Conservation (phyloP, 2,113 vertebrate species). For the Paramisgurnus dabryanus region DNA sequence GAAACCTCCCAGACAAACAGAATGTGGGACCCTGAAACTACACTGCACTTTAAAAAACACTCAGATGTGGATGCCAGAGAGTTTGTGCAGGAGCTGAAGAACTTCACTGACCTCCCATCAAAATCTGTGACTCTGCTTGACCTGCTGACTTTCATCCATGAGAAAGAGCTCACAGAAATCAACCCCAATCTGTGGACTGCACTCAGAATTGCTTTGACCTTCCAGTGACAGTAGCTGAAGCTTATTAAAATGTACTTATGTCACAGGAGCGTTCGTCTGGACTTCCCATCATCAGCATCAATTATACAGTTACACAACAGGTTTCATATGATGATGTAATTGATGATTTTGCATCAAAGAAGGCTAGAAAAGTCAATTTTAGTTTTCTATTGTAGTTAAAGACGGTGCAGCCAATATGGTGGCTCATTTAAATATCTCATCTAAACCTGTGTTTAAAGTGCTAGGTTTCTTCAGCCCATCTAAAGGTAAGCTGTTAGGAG, state of each 20-base stretch:
- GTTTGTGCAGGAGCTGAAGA: conserved; percentile 45
- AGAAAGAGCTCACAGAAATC: conserved; percentile 36
- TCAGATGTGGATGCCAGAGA: too few species aligned
- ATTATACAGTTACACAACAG: not conserved
- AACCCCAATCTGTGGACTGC: not conserved
- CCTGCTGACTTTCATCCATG: conserved; percentile 34
- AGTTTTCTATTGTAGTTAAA: not conserved
- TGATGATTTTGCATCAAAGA: conserved; percentile 7
- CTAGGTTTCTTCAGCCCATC: too few species aligned
- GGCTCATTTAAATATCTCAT: too few species aligned
- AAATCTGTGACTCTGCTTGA: conserved; percentile 39
- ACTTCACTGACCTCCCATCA: conserved; percentile 46
- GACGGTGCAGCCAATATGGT: too few species aligned
- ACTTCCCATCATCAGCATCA: not conserved
- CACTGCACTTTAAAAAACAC: too few species aligned
- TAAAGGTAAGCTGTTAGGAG: too few species aligned
- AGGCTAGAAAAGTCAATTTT: not conserved
- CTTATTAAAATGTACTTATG: too few species aligned
- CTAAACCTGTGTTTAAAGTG: too few species aligned
- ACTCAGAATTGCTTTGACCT: too few species aligned
- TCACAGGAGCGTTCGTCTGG: not conserved
- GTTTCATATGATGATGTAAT: not conserved
- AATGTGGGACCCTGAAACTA: too few species aligned
- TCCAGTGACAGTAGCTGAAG: too few species aligned
- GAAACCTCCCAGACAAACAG: too few species aligned